These are phyloP conservation scores for Atractosteus spatula DNA, from an alignment of 2,113 vertebrate species.

Conservation along the genomic window DNA sequence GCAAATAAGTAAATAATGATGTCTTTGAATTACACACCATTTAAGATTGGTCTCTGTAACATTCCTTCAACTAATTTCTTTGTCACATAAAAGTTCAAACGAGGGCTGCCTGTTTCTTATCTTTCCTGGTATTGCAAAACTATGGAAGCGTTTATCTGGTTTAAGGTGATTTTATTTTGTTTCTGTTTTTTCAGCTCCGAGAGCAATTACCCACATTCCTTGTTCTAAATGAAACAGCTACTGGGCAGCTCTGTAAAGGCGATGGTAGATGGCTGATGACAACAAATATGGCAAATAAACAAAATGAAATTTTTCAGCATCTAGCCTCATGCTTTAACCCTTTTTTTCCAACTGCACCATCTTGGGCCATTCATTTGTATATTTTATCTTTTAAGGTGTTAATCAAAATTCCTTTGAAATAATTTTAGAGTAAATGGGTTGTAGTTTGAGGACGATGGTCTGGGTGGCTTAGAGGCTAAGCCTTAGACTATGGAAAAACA, in stretches of 20 bases:
- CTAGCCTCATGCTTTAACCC: no score
- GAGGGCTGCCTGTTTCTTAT: slow-evolving; percentile 17
- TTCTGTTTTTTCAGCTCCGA: neutral
- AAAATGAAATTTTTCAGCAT: no score
- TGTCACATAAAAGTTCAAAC: slow-evolving; percentile 19
- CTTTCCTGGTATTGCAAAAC: neutral
- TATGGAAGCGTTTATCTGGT: neutral
- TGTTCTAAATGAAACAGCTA: slow-evolving; percentile 10
- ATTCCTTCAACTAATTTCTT: slow-evolving; percentile 3
- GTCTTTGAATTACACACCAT: slow-evolving; percentile 4
- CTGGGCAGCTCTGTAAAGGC: neutral
- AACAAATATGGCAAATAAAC: no score
- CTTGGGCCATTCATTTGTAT: no score
- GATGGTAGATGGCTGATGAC: no score
- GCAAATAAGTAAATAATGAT: slow-evolving; percentile 21
- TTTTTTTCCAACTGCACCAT: no score
- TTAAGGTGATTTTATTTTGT: slow-evolving; percentile 1
- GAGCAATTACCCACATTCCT: slow-evolving; percentile 16
- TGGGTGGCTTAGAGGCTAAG: no score
- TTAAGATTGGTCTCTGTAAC: neutral
- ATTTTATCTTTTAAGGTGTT: no score
- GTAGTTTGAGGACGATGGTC: no score
- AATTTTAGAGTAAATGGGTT: no score
- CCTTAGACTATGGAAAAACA: no score
- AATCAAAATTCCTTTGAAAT: no score